A percentile compares a stretch with the other conserved stretches of the same genome.
Evolutionary conservation across 2,888 invertebrate genomes (phyloP).

Genomic region (Lepas anatifera): DNA sequence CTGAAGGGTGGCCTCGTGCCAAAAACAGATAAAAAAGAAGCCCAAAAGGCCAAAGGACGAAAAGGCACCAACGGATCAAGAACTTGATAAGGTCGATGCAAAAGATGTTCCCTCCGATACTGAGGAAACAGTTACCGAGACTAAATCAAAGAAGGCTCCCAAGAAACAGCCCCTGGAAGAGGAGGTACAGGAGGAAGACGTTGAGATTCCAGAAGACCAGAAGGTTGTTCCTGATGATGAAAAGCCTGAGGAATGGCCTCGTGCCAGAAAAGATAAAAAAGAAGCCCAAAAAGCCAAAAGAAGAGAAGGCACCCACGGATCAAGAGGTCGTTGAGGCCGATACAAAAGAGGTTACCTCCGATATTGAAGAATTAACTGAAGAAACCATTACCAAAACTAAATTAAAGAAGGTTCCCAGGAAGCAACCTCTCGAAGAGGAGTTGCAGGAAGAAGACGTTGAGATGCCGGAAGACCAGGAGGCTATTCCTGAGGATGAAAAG

Average conservation of each 20-base stretch:
- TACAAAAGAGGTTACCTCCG: too few relatives aligned
- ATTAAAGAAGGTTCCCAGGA: too few relatives aligned
- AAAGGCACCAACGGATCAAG: neutral
- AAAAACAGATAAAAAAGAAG: neutral
- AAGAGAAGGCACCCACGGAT: neutral
- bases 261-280: too few relatives aligned
- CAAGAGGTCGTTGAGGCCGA: neutral
- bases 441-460: too few relatives aligned
- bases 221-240: too few relatives aligned
- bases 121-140: neutral
- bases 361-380: neutral
- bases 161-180: slow-evolving; percentile 10
- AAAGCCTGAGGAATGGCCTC: too few relatives aligned
- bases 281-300: neutral
- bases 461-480: neutral
- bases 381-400: neutral
- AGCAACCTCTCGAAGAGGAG: too few relatives aligned
- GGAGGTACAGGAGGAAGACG: too few relatives aligned
- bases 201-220: too few relatives aligned
- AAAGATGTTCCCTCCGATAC: too few relatives aligned
- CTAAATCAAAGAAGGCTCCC: slow-evolving; percentile 14
- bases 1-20: too few relatives aligned
- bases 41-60: neutral
- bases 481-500: neutral
- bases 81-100: too few relatives aligned